phyloP scores from a whole-genome alignment of 2,888 invertebrate species.

The Drosophila rellima region DNA sequence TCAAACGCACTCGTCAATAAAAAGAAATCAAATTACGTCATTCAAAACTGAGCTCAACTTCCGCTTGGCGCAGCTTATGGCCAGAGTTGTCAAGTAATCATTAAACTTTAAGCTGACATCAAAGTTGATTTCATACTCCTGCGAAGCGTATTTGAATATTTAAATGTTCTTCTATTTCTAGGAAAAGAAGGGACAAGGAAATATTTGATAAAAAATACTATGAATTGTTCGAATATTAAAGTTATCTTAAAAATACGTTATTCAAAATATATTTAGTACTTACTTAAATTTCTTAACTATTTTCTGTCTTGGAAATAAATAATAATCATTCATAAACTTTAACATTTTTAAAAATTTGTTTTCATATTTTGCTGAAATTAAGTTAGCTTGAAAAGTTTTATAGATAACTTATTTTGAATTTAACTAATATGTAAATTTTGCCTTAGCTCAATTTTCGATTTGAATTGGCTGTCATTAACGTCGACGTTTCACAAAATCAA shows the following conservation, averaged over 20 bases:
- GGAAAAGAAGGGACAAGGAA: no score
- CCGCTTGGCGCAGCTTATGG: conserved; percentile 14
- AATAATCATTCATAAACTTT: no score
- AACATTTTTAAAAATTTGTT: no score
- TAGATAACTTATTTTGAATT: neutral
- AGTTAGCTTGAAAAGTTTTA: no score
- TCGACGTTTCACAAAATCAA: conserved; percentile 36
- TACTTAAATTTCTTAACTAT: no score
- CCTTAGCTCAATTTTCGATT: conserved; percentile 20
- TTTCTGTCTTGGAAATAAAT: no score
- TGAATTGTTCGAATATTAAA: no score
- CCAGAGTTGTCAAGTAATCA: conserved; percentile 18
- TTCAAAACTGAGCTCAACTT: conserved; percentile 23
- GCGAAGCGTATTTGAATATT: neutral
- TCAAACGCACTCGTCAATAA: conserved; percentile 16
- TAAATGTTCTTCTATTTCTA: neutral
- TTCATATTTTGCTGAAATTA: no score
- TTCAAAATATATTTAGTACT: no score
- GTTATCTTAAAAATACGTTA: no score
- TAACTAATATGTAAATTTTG: conserved; percentile 12
- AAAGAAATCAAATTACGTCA: conserved; percentile 55
- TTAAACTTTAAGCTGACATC: conserved; percentile 6
- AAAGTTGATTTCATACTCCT: neutral
- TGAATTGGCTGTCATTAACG: conserved; percentile 37
- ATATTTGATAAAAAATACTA: no score